phyloP scores from a whole-genome alignment of 2,888 invertebrate genomes.

The Amiota mariae region DNA sequence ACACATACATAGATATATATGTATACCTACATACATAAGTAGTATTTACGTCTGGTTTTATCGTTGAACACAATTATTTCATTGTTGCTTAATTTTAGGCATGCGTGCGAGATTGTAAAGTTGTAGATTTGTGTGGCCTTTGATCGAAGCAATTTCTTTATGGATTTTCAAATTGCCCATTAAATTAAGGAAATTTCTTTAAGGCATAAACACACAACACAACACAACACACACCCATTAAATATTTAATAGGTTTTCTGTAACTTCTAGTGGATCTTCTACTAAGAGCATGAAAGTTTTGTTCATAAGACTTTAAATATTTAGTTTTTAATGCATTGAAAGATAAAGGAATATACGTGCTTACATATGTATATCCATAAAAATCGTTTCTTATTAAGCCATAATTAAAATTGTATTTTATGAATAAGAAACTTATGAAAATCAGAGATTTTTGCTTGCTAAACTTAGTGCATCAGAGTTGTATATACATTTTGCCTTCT shows the following conservation, averaged over 20 bases:
- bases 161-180: constrained; percentile 57
- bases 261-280: not conserved
- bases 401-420: too few species aligned
- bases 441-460: too few species aligned
- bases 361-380: not conserved
- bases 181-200: constrained; percentile 44
- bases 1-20: not conserved
- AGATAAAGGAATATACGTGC: not conserved
- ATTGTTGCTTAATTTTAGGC: constrained; percentile 42
- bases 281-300: not conserved
- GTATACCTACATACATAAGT: too few species aligned
- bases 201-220: not conserved
- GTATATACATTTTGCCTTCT: too few species aligned
- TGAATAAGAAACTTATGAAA: too few species aligned
- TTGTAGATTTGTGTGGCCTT: constrained; percentile 43
- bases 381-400: too few species aligned
- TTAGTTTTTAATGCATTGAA: not conserved
- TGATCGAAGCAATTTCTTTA: constrained; percentile 45
- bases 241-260: not conserved
- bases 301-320: not conserved
- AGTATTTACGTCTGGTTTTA: constrained; percentile 23
- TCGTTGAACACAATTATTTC: constrained; percentile 55
- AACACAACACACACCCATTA: constrained; percentile 1
- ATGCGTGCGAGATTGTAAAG: constrained; percentile 23
- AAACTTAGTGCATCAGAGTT: too few species aligned